Base-by-base conservation (phyloP, 1,140 invertebrate species). In the Danaus melanippus region DNA sequence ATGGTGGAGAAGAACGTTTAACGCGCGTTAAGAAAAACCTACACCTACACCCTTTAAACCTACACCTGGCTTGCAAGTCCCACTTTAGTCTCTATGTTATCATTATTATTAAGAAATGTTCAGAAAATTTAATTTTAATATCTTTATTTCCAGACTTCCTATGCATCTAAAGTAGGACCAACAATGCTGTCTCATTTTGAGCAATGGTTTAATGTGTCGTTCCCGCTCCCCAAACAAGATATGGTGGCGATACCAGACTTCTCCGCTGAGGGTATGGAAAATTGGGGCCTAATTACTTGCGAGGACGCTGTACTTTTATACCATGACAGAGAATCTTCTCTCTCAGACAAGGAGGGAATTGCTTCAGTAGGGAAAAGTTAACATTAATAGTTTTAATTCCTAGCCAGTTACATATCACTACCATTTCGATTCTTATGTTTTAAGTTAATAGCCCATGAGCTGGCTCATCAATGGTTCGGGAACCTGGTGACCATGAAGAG, bases 401-500 rank as follows among this genome's bases (percentile, higher is more conserved):
- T n/a, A n/a, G n/a, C n/a, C n/a, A n/a, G n/a, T 32, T 7, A 32
- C 21, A 32, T 32, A 3, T 32, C 6, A 0, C 6, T 3, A 32
- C 21, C 7, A 32, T 32, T 32, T 32, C 7, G 21, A 3, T 7
- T 32, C 21, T 5, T 32, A 8, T 32, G 21, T 32, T 32, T 32
- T 32, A 32, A 32, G 21, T 8, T 32, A 7, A 32, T 96, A 47
- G 90, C 93, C 15, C 95, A 96, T 76, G 95, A 96, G 83, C 74
- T 96, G 10, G 94, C 94, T 1, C 95, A 97, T 83, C 92, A 92
- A 72, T 92, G 93, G 92, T 94, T 94, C 77, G 92, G 92, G 10
- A 93, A 95, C 81, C 79, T 94, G 66, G 93, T 95, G 0, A 94
- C 93, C 1, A 93, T 93, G 89, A 90, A 90, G 67, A 94, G 93